Percentiles rank a stretch among this genome's conserved stretches.
phyloP scores from a whole-genome alignment of 2,888 invertebrate genomes.

The Ophion ellenae region DNA sequence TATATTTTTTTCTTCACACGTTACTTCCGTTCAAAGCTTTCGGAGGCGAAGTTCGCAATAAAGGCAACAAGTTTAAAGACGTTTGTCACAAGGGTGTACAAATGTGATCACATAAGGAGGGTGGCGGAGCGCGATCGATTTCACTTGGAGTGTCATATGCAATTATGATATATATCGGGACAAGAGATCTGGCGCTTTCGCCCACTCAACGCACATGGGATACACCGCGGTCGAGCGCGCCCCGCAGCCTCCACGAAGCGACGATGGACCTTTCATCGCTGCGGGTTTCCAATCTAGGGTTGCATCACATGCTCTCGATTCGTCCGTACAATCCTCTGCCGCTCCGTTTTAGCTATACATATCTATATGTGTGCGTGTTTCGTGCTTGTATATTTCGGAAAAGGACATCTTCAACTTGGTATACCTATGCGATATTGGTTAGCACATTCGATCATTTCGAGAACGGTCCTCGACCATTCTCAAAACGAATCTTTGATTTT shows the following conservation, averaged over 20 bases:
- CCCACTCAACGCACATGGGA: slow-evolving; percentile 43
- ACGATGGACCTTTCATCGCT: slow-evolving; percentile 51
- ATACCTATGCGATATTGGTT: too few species aligned
- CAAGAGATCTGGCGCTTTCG: slow-evolving; percentile 46
- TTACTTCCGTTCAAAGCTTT: too few species aligned
- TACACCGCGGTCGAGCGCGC: slow-evolving; percentile 25
- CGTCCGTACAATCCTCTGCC: neutral
- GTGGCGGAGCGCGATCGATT: neutral
- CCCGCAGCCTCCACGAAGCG: slow-evolving; percentile 14
- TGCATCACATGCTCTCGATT: slow-evolving; percentile 30
- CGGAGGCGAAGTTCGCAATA: too few species aligned
- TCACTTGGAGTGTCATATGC: slow-evolving; percentile 11
- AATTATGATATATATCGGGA: slow-evolving; percentile 60
- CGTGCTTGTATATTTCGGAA: too few species aligned
- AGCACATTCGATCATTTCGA: too few species aligned
- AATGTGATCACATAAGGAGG: neutral
- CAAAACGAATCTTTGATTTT: too few species aligned
- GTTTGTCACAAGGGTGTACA: neutral
- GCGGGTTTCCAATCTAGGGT: slow-evolving; percentile 12
- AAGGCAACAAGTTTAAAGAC: too few species aligned
- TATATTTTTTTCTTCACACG: too few species aligned
- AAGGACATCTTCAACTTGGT: too few species aligned
- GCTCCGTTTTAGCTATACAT: neutral
- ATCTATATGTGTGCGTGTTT: neutral
- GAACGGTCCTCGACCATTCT: too few species aligned